A percentile compares a stretch with the other conserved stretches of the same genome.
Conservation (phyloP, 1,140 invertebrate species). For the Homarus americanus region DNA sequence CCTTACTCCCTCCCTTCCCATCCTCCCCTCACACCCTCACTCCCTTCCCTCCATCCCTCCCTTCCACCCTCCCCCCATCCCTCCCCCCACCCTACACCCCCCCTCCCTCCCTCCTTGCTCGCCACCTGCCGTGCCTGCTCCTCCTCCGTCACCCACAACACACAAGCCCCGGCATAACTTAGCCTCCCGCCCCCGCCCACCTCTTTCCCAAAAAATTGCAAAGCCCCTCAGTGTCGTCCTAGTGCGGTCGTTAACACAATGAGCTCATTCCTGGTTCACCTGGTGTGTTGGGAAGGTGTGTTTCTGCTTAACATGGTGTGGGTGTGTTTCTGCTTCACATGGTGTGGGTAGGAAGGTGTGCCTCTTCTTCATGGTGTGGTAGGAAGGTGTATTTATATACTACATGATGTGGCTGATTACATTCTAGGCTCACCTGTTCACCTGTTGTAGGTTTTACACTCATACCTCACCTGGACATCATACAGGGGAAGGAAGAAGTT, state of each 20-base stretch:
- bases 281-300: conserved; percentile 4
- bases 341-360: not conserved
- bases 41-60: not conserved
- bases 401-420: too few relatives aligned
- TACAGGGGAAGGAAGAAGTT: too few relatives aligned
- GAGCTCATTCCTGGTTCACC: conserved; percentile 26
- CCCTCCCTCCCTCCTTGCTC: not conserved
- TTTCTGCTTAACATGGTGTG: not conserved
- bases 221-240: conserved; percentile 13
- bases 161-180: conserved; percentile 46
- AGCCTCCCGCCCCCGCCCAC: conserved; percentile 38
- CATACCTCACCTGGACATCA: too few relatives aligned
- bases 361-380: too few relatives aligned
- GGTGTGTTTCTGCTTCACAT: not conserved
- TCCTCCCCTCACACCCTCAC: not conserved
- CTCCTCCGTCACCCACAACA: conserved; percentile 16
- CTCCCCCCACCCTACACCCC: conserved; percentile 7
- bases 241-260: conserved; percentile 35
- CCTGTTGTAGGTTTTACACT: too few relatives aligned
- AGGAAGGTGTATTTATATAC: too few relatives aligned
- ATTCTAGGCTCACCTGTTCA: too few relatives aligned
- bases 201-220: conserved; percentile 45
- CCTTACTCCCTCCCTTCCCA: too few relatives aligned
- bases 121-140: not conserved
- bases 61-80: not conserved